Conservation (phyloP, 30 jellyfish, hydroid and myxozoan genomes). For the Phacellophora camtschatica region DNA sequence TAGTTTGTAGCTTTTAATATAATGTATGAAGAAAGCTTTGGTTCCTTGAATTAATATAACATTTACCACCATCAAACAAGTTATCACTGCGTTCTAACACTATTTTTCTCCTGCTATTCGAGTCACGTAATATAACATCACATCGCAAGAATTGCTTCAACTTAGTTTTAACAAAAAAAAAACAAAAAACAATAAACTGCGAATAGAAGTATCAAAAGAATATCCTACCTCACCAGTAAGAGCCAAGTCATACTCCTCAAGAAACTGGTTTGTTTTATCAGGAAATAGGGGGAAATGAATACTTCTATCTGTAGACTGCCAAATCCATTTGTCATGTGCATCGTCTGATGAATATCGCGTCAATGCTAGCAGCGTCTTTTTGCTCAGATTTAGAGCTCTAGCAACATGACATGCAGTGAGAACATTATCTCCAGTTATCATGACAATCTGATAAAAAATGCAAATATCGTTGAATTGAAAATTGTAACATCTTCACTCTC, state of each 20-base stretch:
- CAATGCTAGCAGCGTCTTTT: slow-evolving; percentile 77
- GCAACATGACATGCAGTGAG: slow-evolving; percentile 99
- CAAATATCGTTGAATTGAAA: background rate
- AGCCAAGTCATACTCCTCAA: slow-evolving; percentile 75
- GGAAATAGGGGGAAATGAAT: slow-evolving; percentile 61
- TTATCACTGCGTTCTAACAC: too few relatives aligned
- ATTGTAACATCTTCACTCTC: background rate
- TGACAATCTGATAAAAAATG: slow-evolving; percentile 58
- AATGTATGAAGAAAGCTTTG: too few relatives aligned
- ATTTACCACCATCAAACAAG: too few relatives aligned
- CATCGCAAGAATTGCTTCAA: too few relatives aligned
- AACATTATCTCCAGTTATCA: slow-evolving; percentile 99
- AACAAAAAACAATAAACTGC: too few relatives aligned
- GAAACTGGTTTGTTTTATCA: slow-evolving; percentile 38
- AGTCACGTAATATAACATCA: too few relatives aligned
- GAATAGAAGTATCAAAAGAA: too few relatives aligned
- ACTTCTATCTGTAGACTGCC: slow-evolving; percentile 90
- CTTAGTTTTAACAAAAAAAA: too few relatives aligned
- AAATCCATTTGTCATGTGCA: slow-evolving; percentile 55
- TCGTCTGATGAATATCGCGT: slow-evolving; percentile 44
- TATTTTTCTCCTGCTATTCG: too few relatives aligned
- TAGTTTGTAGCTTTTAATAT: too few relatives aligned
- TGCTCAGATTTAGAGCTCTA: slow-evolving; percentile 61
- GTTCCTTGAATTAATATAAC: too few relatives aligned
- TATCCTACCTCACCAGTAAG: slow-evolving; percentile 97